phyloP scores from a whole-genome alignment of 2,113 vertebrate genomes.

The Suricata suricatta region DNA sequence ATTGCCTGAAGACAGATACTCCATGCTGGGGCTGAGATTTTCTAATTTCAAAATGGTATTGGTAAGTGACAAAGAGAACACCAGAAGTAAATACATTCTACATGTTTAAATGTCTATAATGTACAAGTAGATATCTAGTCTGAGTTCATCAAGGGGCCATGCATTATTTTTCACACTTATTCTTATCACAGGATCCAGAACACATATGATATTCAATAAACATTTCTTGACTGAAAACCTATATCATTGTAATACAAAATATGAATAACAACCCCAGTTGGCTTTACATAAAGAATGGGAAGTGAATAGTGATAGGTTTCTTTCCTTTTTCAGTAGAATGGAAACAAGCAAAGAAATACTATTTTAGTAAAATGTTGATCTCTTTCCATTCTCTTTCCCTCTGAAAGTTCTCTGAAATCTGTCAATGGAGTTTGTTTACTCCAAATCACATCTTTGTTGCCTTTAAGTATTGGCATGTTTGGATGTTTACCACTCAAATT shows the following conservation, averaged over 20 bases:
- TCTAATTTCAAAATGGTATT: not conserved
- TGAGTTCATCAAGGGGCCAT: not conserved
- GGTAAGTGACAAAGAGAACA: not conserved
- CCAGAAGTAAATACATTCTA: not conserved
- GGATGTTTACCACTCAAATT: constrained; percentile 84
- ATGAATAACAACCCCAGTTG: not conserved
- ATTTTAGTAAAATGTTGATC: constrained; percentile 39
- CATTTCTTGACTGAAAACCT: not conserved
- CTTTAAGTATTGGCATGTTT: constrained; percentile 68
- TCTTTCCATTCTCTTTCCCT: not conserved
- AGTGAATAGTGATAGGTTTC: not conserved
- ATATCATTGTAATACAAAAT: not conserved
- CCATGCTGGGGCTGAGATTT: not conserved
- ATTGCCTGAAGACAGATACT: not conserved
- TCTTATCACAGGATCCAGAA: not conserved
- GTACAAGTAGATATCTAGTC: not conserved
- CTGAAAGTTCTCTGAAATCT: constrained; percentile 49
- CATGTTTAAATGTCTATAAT: not conserved
- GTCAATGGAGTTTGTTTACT: constrained; percentile 70
- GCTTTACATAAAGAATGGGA: not conserved
- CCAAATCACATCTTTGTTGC: constrained; percentile 70
- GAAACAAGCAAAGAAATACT: constrained; percentile 32
- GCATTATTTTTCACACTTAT: not conserved
- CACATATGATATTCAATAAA: not conserved
- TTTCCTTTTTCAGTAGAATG: not conserved